phyloP scores from a whole-genome alignment of 2,113 vertebrate species.

The Scatophagus argus region DNA sequence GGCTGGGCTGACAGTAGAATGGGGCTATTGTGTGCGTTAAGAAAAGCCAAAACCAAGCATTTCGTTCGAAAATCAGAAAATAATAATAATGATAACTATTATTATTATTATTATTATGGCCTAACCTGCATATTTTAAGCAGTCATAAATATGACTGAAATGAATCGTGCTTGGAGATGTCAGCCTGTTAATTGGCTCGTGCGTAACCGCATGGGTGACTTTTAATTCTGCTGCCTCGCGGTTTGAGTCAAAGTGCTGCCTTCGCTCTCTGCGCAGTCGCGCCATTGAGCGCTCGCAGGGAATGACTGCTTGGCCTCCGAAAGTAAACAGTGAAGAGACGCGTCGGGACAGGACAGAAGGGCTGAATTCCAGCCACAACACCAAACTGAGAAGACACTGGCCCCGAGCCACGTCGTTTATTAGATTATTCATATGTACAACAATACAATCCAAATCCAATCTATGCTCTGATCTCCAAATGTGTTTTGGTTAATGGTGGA shows the following conservation, averaged over 20 bases:
- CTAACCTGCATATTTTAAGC: not conserved
- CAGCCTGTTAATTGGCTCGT: conserved; percentile 5
- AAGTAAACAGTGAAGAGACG: conserved; percentile 76
- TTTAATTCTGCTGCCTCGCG: conserved; percentile 35
- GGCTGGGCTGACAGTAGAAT: conserved; percentile 4
- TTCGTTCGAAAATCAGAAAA: not conserved
- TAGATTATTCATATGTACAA: conserved; percentile 70
- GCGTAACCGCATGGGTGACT: conserved; percentile 25
- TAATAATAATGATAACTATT: not conserved
- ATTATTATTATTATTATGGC: not conserved
- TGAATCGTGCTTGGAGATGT: not conserved
- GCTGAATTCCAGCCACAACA: conserved; percentile 74
- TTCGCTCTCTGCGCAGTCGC: conserved; percentile 14
- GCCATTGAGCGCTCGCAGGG: conserved; percentile 42
- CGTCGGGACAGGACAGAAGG: conserved; percentile 76
- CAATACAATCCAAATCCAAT: conserved; percentile 40
- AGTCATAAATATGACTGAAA: not conserved
- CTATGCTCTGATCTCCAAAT: conserved; percentile 27
- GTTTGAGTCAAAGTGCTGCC: not conserved
- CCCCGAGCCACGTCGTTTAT: conserved; percentile 67
- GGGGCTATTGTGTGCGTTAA: not conserved
- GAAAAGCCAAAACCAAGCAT: not conserved
- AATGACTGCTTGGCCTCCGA: conserved; percentile 52
- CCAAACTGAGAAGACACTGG: conserved; percentile 70
- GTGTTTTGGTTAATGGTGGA: conserved; percentile 8